Percentiles rank a stretch among this genome's conserved stretches.
Conservation (phyloP, 2,797 vertebrate species). For the Zenarchopterus dispar region DNA sequence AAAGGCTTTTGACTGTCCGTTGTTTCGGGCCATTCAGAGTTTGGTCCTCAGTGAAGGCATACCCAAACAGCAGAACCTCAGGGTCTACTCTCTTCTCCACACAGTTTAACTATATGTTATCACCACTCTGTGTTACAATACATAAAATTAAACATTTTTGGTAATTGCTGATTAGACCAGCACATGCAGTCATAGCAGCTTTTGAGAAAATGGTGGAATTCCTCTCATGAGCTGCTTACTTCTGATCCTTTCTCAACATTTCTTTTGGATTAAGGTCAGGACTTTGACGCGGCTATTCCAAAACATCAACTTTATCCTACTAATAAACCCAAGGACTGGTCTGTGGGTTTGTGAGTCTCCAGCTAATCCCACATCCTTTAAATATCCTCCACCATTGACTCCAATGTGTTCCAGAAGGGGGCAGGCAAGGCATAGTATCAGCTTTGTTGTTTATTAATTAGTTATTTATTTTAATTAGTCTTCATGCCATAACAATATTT, state of each 20-base stretch:
- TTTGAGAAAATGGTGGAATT: neutral
- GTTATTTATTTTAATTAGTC: too few species aligned
- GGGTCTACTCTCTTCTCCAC: too few species aligned
- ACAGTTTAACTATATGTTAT: too few species aligned
- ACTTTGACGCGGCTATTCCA: neutral
- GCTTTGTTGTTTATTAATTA: neutral
- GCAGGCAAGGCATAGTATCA: neutral
- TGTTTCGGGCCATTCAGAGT: too few species aligned
- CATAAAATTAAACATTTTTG: too few species aligned
- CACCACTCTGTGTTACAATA: too few species aligned
- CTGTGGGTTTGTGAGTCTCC: neutral
- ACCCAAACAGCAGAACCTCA: too few species aligned
- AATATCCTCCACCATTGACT: neutral
- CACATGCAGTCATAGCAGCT: too few species aligned
- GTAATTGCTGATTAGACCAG: too few species aligned
- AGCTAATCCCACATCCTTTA: slow-evolving; percentile 5
- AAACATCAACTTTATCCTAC: neutral
- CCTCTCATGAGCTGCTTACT: neutral
- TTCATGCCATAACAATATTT: too few species aligned
- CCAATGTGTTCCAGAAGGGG: neutral
- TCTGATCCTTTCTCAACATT: neutral
- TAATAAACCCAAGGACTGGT: neutral
- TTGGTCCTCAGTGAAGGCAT: too few species aligned
- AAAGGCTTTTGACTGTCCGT: too few species aligned
- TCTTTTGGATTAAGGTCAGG: neutral